phyloP scores from a whole-genome alignment of 2,888 invertebrate species.

The Kuschelorhynchus macadamiae region DNA sequence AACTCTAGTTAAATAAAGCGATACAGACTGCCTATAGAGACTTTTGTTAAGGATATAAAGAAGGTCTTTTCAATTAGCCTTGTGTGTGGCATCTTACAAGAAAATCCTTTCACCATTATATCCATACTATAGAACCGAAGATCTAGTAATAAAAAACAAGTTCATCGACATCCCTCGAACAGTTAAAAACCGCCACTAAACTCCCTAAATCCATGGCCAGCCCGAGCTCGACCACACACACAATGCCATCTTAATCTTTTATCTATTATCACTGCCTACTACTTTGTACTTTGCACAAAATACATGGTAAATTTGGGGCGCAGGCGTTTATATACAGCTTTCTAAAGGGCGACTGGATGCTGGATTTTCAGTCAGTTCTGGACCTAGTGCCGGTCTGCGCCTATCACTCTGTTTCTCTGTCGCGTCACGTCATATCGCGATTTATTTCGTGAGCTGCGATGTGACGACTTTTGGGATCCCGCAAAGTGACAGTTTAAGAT shows the following conservation, averaged over 20 bases:
- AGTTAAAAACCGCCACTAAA: background rate
- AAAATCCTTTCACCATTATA: too few species aligned
- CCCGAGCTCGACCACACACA: conserved; percentile 23
- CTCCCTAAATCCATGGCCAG: conserved; percentile 19
- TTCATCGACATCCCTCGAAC: conserved; percentile 1
- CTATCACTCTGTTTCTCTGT: conserved; percentile 12
- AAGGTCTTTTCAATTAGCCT: too few species aligned
- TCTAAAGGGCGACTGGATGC: conserved; percentile 46
- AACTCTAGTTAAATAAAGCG: too few species aligned
- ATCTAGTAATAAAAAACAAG: background rate
- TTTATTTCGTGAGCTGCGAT: conserved; percentile 19
- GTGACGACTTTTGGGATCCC: too few species aligned
- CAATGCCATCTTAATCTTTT: conserved; percentile 52
- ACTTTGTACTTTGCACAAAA: conserved; percentile 52
- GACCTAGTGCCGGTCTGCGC: conserved; percentile 24
- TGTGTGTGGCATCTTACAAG: too few species aligned
- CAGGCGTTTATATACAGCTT: conserved; percentile 47
- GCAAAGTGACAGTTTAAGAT: too few species aligned
- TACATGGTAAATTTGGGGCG: conserved; percentile 47
- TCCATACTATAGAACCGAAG: too few species aligned
- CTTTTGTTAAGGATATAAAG: too few species aligned
- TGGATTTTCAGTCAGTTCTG: conserved; percentile 46
- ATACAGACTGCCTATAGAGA: too few species aligned
- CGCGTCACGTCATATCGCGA: conserved; percentile 1
- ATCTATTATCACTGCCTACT: conserved; percentile 50